Percentiles rank a stretch among this genome's conserved stretches.
Conservation (phyloP, 2,888 invertebrate genomes). For the Saturnia japonica region DNA sequence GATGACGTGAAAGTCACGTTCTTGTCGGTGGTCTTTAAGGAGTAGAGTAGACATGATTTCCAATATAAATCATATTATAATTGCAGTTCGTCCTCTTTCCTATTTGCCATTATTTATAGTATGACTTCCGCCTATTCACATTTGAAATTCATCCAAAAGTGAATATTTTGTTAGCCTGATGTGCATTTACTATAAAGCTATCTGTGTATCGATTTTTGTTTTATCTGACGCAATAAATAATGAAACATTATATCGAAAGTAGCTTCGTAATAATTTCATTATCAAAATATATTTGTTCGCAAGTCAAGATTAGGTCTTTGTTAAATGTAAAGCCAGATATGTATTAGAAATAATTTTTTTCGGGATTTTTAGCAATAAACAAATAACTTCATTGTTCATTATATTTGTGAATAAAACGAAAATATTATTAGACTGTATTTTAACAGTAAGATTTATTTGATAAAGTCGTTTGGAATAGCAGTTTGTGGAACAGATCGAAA, state of each 20-base stretch:
- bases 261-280: background rate
- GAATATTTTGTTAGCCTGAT: no score
- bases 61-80: background rate
- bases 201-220: background rate
- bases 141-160: background rate
- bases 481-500: background rate
- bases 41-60: background rate
- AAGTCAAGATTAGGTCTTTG: background rate
- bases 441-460: no score
- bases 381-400: background rate
- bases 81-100: background rate
- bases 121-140: background rate
- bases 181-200: background rate
- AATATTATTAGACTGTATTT: no score
- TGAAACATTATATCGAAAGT: background rate
- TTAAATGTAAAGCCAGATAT: background rate
- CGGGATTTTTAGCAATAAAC: background rate
- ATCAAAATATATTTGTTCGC: background rate
- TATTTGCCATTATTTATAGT: background rate
- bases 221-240: background rate
- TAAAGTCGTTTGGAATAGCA: background rate
- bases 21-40: background rate
- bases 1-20: slow-evolving; percentile 15
- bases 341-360: background rate
- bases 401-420: background rate